These are phyloP conservation scores for Gavia stellata DNA, from an alignment of 2,113 vertebrate genomes.

Conservation along the genomic window DNA sequence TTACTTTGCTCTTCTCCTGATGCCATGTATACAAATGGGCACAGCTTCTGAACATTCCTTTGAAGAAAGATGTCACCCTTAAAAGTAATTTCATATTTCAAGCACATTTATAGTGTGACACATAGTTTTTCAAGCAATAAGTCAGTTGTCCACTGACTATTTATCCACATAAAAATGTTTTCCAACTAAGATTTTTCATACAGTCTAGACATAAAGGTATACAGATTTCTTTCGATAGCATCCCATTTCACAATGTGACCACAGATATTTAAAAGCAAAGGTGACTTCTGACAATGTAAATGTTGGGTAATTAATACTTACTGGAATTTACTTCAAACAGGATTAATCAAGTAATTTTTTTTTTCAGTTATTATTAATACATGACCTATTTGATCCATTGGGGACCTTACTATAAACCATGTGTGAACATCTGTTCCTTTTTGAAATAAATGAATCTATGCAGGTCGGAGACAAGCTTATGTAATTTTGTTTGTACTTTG, in stretches of 20 bases:
- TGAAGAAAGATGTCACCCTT: background rate
- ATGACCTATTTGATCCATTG: background rate
- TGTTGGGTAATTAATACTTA: background rate
- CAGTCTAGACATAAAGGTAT: background rate
- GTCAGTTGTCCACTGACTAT: background rate
- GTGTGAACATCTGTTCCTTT: background rate
- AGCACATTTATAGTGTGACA: too few relatives aligned
- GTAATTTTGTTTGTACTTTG: background rate
- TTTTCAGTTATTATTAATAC: background rate
- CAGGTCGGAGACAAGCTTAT: background rate
- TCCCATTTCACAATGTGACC: background rate
- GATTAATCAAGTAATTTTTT: background rate
- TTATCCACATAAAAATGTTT: background rate
- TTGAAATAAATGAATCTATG: background rate
- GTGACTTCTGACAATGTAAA: background rate
- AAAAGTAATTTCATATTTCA: background rate
- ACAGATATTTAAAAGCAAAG: background rate
- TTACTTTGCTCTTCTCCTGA: background rate
- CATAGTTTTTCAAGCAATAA: too few relatives aligned
- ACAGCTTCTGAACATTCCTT: background rate
- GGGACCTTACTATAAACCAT: background rate
- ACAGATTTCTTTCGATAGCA: background rate
- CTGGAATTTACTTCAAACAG: background rate
- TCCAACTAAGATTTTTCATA: background rate
- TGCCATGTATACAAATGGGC: background rate